Conservation (phyloP, 1,140 invertebrate species). For the Drosophila suzukii region DNA sequence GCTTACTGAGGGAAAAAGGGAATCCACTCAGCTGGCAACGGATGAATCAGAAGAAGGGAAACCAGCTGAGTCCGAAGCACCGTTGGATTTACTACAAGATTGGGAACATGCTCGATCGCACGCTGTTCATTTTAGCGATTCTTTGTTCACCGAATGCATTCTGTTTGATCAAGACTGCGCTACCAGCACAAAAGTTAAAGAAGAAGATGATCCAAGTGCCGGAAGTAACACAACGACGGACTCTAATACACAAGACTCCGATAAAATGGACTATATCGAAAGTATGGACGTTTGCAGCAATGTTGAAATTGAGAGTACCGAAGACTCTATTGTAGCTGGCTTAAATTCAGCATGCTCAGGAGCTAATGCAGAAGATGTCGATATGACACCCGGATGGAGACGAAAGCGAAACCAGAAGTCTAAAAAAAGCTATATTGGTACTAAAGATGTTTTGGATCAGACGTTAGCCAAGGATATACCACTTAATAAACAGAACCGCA, state of each 20-base stretch:
- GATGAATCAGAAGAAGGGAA: slow-evolving; percentile 79
- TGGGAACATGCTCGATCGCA: slow-evolving; percentile 72
- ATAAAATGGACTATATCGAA: slow-evolving; percentile 79
- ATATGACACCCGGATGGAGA: slow-evolving; percentile 38
- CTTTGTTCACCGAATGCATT: slow-evolving; percentile 55
- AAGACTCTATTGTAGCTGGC: slow-evolving; percentile 61
- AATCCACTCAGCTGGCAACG: slow-evolving; percentile 42
- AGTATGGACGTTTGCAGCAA: slow-evolving; percentile 82
- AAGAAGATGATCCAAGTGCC: slow-evolving; percentile 42
- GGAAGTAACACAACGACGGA: slow-evolving; percentile 35
- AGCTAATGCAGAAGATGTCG: slow-evolving; percentile 55
- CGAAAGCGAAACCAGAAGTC: slow-evolving; percentile 57
- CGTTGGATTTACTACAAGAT: slow-evolving; percentile 75
- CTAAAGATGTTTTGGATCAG: slow-evolving; percentile 78
- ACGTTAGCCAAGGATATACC: slow-evolving; percentile 75
- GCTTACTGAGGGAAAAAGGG: slow-evolving; percentile 83
- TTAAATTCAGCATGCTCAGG: slow-evolving; percentile 38
- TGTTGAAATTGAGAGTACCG: slow-evolving; percentile 80
- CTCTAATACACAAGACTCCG: slow-evolving; percentile 64
- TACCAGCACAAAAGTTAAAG: slow-evolving; percentile 25
- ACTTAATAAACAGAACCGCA: slow-evolving; percentile 85
- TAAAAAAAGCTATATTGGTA: slow-evolving; percentile 73
- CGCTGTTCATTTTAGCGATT: slow-evolving; percentile 61
- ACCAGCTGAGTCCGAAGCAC: slow-evolving; percentile 61
- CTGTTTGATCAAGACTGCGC: slow-evolving; percentile 5